phyloP scores from a whole-genome alignment of 2,797 vertebrate genomes.

The Sebastolobus alascanus region DNA sequence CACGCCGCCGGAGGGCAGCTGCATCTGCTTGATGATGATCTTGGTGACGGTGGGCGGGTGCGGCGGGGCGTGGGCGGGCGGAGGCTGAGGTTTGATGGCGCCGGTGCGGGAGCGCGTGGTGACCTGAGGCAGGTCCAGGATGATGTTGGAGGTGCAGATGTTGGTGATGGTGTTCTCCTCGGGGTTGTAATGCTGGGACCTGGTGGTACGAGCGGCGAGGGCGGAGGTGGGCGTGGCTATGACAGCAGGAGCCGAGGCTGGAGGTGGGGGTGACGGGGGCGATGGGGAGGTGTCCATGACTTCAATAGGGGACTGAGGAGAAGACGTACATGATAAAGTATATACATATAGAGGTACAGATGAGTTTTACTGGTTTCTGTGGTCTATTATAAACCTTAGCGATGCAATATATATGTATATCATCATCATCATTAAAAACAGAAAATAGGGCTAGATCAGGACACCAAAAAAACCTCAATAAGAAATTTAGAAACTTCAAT shows the following conservation, averaged over 20 bases:
- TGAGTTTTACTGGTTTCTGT: neutral
- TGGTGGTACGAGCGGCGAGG: constrained; percentile 48
- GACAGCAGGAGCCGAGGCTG: constrained; percentile 34
- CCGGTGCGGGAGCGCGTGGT: constrained; percentile 85
- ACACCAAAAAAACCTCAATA: too few species aligned
- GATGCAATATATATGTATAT: too few species aligned
- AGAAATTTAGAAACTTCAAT: too few species aligned
- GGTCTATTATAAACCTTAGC: neutral
- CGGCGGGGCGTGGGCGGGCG: constrained; percentile 59
- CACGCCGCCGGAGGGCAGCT: constrained; percentile 75
- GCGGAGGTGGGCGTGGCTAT: neutral
- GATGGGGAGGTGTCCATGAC: constrained; percentile 88
- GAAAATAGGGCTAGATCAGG: too few species aligned
- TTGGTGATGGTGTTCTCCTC: constrained; percentile 90
- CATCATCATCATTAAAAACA: too few species aligned
- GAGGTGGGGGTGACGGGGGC: constrained; percentile 79
- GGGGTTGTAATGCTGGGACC: constrained; percentile 84
- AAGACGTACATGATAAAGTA: neutral
- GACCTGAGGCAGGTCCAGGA: constrained; percentile 86
- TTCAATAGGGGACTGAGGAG: constrained; percentile 84
- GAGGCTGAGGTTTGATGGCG: constrained; percentile 82
- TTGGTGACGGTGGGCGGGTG: constrained; percentile 85
- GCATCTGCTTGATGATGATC: constrained; percentile 90
- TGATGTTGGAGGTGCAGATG: constrained; percentile 90
- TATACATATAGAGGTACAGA: neutral